Conservation (phyloP, 2,113 vertebrate species). For the Cricetomys ansorgei region DNA sequence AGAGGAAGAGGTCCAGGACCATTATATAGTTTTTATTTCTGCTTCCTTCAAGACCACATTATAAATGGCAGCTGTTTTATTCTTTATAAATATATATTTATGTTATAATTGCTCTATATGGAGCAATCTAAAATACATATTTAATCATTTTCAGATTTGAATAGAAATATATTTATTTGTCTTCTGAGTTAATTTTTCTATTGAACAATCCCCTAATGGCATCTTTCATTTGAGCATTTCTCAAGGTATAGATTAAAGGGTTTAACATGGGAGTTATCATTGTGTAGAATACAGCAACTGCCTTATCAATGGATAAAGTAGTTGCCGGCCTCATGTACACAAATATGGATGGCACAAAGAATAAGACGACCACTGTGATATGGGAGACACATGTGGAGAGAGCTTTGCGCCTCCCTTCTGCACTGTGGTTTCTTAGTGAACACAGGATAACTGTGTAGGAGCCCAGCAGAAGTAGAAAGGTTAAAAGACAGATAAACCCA, state of each 20-base stretch:
- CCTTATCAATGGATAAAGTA: slow-evolving; percentile 67
- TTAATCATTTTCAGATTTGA: neutral
- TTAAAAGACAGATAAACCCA: slow-evolving; percentile 54
- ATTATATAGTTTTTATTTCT: too few relatives aligned
- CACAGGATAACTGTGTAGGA: slow-evolving; percentile 72
- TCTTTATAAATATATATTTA: too few relatives aligned
- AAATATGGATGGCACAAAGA: slow-evolving; percentile 76
- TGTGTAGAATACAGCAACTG: slow-evolving; percentile 71
- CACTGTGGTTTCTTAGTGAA: slow-evolving; percentile 52
- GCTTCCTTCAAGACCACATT: neutral
- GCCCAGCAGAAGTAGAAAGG: slow-evolving; percentile 69
- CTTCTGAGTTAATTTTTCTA: slow-evolving; percentile 12
- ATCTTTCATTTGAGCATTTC: slow-evolving; percentile 78
- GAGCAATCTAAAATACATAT: neutral
- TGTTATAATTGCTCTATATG: neutral
- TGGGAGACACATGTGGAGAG: slow-evolving; percentile 83
- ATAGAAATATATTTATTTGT: neutral
- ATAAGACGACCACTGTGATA: slow-evolving; percentile 75
- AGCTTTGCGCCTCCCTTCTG: slow-evolving; percentile 47
- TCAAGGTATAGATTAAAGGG: slow-evolving; percentile 74
- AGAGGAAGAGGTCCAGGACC: too few relatives aligned
- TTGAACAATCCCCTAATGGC: slow-evolving; percentile 65
- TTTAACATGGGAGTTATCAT: slow-evolving; percentile 80
- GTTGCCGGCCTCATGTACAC: slow-evolving; percentile 50
- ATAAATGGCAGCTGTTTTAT: neutral